Conservation (phyloP, 2,888 invertebrate genomes). For the Campoplex nolae region DNA sequence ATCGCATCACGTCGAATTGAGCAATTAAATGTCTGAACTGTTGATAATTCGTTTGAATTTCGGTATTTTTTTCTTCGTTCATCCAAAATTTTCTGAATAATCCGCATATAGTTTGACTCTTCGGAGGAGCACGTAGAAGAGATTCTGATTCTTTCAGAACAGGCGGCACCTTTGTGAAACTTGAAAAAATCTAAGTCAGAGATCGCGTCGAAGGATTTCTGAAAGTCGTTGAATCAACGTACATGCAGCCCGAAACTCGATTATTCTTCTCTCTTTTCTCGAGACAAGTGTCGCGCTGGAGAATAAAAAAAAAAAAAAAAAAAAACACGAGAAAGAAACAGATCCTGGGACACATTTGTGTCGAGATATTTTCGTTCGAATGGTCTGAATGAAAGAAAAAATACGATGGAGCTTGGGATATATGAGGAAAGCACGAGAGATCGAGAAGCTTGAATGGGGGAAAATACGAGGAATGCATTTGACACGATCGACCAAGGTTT, state of each 20-base stretch:
- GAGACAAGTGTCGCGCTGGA: constrained; percentile 33
- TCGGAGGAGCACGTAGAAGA: constrained; percentile 1
- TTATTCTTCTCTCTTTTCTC: constrained; percentile 30
- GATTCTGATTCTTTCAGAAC: constrained; percentile 11
- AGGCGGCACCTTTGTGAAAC: constrained; percentile 28
- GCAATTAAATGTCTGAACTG: too few species aligned
- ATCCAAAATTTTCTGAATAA: background rate
- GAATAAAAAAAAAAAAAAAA: background rate
- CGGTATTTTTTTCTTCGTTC: background rate
- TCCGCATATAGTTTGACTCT: background rate
- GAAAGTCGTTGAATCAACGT: constrained; percentile 44
- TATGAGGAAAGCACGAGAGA: constrained; percentile 53
- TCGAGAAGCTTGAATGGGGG: constrained; percentile 50
- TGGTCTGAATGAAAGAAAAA: constrained; percentile 51
- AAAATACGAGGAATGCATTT: constrained; percentile 67
- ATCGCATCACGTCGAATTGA: too few species aligned
- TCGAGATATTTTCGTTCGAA: constrained; percentile 58
- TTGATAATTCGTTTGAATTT: background rate
- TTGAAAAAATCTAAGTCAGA: constrained; percentile 43
- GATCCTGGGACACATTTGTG: constrained; percentile 30
- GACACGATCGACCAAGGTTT: constrained; percentile 66
- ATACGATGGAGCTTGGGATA: constrained; percentile 63
- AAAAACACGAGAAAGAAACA: constrained; percentile 4
- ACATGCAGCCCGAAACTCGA: constrained; percentile 32
- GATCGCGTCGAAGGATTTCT: constrained; percentile 45